A percentile compares a stretch with the other conserved stretches of the same genome.
These are phyloP conservation scores for Psettodes erumei DNA, from an alignment of 2,113 vertebrate species.

Conservation along the genomic window DNA sequence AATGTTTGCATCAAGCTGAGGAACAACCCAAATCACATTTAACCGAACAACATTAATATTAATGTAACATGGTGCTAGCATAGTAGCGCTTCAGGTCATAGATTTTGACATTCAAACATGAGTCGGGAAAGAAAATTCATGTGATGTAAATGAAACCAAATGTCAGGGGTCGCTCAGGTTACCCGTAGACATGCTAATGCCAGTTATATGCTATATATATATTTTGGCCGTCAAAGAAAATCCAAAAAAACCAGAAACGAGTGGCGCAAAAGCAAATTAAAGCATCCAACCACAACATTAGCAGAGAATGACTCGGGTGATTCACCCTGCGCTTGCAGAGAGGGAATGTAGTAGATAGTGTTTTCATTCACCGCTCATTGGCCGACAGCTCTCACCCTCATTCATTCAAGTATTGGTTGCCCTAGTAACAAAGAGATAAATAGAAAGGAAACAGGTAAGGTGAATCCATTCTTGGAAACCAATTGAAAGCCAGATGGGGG, in stretches of 20 bases:
- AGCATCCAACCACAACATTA: background rate
- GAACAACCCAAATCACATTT: background rate
- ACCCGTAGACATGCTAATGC: background rate
- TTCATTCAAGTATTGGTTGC: slow-evolving; percentile 76
- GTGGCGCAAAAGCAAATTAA: background rate
- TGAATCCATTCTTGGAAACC: slow-evolving; percentile 72
- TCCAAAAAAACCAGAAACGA: background rate
- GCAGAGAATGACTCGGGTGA: slow-evolving; percentile 7
- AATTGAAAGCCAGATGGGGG: slow-evolving; percentile 49
- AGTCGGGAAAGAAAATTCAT: background rate
- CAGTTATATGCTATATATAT: no score
- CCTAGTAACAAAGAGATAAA: slow-evolving; percentile 81
- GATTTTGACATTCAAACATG: background rate
- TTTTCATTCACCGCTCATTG: slow-evolving; percentile 71
- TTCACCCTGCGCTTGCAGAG: slow-evolving; percentile 15
- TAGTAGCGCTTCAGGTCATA: background rate
- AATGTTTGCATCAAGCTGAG: no score
- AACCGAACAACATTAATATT: background rate
- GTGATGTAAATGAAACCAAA: slow-evolving; percentile 11
- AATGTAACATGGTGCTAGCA: background rate
- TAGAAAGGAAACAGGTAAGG: slow-evolving; percentile 70
- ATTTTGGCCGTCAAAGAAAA: background rate
- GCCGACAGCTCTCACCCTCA: slow-evolving; percentile 72
- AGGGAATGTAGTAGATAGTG: slow-evolving; percentile 51
- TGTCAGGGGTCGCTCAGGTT: background rate